phyloP scores from a whole-genome alignment of 2,797 vertebrate genomes.

The Sebastes matsubarae region DNA sequence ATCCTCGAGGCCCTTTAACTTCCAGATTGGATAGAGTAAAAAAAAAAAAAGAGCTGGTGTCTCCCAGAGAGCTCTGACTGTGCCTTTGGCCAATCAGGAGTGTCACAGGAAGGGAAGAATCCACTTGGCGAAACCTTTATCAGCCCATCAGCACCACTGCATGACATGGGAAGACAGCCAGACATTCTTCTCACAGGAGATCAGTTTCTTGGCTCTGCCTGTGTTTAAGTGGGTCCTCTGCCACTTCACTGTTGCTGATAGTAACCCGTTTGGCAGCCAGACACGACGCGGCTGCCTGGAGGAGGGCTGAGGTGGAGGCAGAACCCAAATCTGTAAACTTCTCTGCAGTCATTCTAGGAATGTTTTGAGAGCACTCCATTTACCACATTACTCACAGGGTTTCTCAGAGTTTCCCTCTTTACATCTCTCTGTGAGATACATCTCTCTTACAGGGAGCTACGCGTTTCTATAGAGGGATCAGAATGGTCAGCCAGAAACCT shows the following conservation, averaged over 20 bases:
- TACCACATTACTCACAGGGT: background rate
- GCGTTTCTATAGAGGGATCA: constrained; percentile 7
- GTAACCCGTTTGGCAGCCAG: constrained; percentile 72
- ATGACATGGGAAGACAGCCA: constrained; percentile 73
- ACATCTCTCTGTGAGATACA: background rate
- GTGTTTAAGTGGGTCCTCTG: constrained; percentile 73
- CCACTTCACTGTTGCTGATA: constrained; percentile 70
- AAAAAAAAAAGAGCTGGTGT: constrained; percentile 5
- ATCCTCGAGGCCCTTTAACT: constrained; percentile 62
- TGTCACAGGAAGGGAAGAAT: constrained; percentile 68
- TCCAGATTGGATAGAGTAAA: constrained; percentile 28
- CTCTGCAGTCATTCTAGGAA: constrained; percentile 32
- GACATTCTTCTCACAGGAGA: constrained; percentile 70
- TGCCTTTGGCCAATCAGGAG: constrained; percentile 52
- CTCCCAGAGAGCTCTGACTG: constrained; percentile 31
- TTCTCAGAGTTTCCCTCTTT: constrained; percentile 11
- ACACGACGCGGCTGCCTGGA: constrained; percentile 53
- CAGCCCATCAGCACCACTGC: constrained; percentile 72
- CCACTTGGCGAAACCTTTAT: constrained; percentile 70
- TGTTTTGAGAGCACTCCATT: constrained; percentile 36
- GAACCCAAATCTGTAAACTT: constrained; percentile 57
- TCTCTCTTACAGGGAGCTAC: constrained; percentile 11
- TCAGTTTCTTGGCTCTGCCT: constrained; percentile 65
- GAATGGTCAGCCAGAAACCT: constrained; percentile 4
- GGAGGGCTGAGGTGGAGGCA: constrained; percentile 42